Percentiles rank a stretch among this genome's conserved stretches.
phyloP scores from a whole-genome alignment of 2,113 vertebrate species.

The Panthera leo region DNA sequence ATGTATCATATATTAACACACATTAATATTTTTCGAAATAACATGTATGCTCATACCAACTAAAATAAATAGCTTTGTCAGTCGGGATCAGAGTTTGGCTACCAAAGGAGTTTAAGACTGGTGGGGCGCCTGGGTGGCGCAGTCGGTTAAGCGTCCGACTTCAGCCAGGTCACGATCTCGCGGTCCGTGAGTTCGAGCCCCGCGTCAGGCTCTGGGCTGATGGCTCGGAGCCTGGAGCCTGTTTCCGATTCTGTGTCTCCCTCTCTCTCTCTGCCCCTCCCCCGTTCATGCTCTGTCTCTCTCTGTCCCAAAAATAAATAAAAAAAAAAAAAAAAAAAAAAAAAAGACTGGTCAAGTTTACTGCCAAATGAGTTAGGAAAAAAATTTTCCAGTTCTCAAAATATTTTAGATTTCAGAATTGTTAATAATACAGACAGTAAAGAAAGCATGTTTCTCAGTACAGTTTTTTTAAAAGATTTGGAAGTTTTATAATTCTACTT shows the following conservation, averaged over 20 bases:
- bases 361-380: neutral
- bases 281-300: no score
- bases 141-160: no score
- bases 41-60: neutral
- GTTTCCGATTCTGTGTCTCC: no score
- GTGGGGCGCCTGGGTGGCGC: no score
- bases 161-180: no score
- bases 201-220: no score
- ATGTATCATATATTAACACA: neutral
- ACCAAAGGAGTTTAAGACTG: conserved; percentile 3
- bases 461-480: neutral
- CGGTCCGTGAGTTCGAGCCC: no score
- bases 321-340: no score
- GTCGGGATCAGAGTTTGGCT: neutral
- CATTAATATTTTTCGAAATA: neutral
- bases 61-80: neutral
- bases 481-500: conserved; percentile 30
- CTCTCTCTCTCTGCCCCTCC: no score
- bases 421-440: neutral
- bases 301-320: no score
- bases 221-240: no score
- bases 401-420: conserved; percentile 12
- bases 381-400: neutral
- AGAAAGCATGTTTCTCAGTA: neutral
- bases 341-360: neutral